phyloP scores from a whole-genome alignment of 2,797 vertebrate genomes.

The Merluccius polli region DNA sequence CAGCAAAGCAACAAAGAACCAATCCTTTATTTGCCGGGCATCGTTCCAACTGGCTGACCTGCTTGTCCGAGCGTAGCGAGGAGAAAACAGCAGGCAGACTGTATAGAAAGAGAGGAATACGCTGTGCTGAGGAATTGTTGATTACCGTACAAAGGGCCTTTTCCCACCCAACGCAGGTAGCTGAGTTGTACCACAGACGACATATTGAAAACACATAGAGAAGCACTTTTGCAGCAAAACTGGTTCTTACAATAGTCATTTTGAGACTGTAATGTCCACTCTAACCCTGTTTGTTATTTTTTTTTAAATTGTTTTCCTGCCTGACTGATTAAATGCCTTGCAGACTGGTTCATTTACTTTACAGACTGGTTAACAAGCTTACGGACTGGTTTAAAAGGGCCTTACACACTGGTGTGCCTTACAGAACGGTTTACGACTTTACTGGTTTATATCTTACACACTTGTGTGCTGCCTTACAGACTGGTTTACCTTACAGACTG shows the following conservation, averaged over 20 bases:
- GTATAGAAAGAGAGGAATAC: neutral
- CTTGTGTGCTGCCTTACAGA: too few relatives aligned
- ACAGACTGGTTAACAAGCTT: neutral
- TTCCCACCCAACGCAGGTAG: neutral
- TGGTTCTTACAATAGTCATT: neutral
- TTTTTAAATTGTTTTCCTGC: too few relatives aligned
- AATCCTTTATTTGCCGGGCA: neutral
- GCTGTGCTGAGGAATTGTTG: too few relatives aligned
- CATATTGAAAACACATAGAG: neutral
- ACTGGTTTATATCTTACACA: too few relatives aligned
- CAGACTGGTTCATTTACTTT: neutral
- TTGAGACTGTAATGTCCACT: neutral
- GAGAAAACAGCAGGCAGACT: neutral
- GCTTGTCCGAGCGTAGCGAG: neutral
- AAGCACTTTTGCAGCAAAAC: neutral
- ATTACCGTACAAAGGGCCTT: neutral
- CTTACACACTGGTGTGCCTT: neutral
- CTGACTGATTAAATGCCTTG: neutral
- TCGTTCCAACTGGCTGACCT: neutral
- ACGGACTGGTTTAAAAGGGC: too few relatives aligned
- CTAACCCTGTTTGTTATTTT: too few relatives aligned
- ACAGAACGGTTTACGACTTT: too few relatives aligned
- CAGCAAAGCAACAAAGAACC: neutral
- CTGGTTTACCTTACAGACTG: too few relatives aligned
- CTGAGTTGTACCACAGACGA: neutral